These are phyloP conservation scores for Catocala nupta DNA, from an alignment of 2,888 invertebrate species.

Conservation along the genomic window DNA sequence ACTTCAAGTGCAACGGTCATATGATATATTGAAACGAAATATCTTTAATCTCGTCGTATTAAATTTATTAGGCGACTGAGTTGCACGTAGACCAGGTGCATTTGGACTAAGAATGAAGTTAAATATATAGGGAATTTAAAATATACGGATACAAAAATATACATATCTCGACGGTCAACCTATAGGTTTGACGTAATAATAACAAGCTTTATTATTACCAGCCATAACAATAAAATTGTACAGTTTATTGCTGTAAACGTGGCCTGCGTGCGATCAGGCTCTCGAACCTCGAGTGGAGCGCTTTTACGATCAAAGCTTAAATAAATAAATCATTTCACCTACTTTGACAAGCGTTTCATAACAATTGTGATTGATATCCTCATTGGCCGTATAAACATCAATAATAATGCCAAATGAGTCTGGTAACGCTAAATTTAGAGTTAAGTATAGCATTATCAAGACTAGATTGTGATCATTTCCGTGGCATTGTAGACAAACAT, in stretches of 20 bases:
- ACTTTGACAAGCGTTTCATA: slow-evolving; percentile 56
- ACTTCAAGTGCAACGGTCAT: slow-evolving; percentile 76
- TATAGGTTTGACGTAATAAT: slow-evolving; percentile 64
- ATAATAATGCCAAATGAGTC: slow-evolving; percentile 34
- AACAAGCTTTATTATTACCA: slow-evolving; percentile 61
- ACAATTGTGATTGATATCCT: slow-evolving; percentile 50
- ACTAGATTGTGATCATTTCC: slow-evolving; percentile 33
- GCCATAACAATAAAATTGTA: slow-evolving; percentile 72
- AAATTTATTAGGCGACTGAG: slow-evolving; percentile 40
- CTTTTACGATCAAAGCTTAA: slow-evolving; percentile 67
- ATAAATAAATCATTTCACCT: slow-evolving; percentile 72
- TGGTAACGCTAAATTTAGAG: slow-evolving; percentile 29
- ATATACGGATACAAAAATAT: slow-evolving; percentile 3
- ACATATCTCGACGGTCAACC: slow-evolving; percentile 13
- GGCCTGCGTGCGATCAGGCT: slow-evolving; percentile 62
- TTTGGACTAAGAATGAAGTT: slow-evolving; percentile 27
- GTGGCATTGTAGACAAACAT: slow-evolving; percentile 43
- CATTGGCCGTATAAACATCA: slow-evolving; percentile 29
- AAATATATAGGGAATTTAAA: slow-evolving; percentile 7
- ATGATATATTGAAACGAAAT: slow-evolving; percentile 75
- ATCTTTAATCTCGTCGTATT: slow-evolving; percentile 57
- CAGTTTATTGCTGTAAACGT: slow-evolving; percentile 71
- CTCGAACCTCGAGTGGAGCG: slow-evolving; percentile 67
- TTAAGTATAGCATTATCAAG: slow-evolving; percentile 26
- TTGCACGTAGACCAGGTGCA: slow-evolving; percentile 18